Evolutionary conservation across 1,140 invertebrate species (phyloP).

Genomic region (Neotoxoptera formosana): DNA sequence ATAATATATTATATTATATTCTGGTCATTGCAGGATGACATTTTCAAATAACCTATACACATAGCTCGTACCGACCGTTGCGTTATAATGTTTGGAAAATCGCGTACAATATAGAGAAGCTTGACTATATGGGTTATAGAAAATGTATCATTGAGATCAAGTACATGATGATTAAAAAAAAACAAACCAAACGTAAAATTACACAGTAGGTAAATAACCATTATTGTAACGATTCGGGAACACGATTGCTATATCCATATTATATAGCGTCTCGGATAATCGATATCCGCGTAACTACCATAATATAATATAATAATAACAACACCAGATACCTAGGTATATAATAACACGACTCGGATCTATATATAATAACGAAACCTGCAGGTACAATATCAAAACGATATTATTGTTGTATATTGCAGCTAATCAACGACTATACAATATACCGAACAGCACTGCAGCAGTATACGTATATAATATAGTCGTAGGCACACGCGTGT

Average conservation of each 20-base stretch:
- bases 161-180: neutral
- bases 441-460: neutral
- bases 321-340: neutral
- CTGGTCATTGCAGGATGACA: neutral
- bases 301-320: neutral
- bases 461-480: neutral
- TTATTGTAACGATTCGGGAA: neutral
- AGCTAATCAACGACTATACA: neutral
- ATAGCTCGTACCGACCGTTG: neutral
- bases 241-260: neutral
- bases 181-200: neutral
- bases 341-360: neutral
- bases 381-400: neutral
- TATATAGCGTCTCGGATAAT: neutral
- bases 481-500: too few species aligned
- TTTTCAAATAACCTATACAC: neutral
- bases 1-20: neutral
- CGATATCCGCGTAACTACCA: neutral
- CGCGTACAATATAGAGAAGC: neutral
- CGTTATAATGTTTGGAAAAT: neutral
- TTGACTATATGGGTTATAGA: neutral
- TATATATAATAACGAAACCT: neutral
- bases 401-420: neutral
- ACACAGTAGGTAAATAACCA: neutral
- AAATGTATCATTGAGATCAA: neutral